Evolutionary conservation across 1,140 invertebrate genomes (phyloP).

Genomic region (Vollenhovia emeryi): DNA sequence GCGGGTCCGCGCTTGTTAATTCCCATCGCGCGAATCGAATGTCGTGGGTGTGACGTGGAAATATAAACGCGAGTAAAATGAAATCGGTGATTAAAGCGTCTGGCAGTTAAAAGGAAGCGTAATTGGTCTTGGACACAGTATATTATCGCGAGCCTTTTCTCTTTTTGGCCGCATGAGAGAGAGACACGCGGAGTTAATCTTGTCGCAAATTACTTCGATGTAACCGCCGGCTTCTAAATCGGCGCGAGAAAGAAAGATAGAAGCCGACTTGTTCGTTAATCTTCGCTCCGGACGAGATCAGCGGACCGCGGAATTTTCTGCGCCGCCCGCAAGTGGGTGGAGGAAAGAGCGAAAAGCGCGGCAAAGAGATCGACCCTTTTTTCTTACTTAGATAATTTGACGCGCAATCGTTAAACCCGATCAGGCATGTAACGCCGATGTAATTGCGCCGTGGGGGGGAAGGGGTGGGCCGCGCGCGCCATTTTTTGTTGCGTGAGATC

Average conservation of each 20-base stretch:
- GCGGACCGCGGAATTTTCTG: constrained; percentile 42
- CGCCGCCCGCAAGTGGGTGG: not conserved
- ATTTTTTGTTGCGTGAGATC: constrained; percentile 65
- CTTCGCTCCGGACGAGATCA: constrained; percentile 9
- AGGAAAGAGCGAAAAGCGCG: not conserved
- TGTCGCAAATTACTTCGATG: constrained; percentile 1
- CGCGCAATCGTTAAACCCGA: constrained; percentile 61
- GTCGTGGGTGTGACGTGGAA: not conserved
- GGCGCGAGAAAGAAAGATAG: not conserved
- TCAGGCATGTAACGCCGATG: constrained; percentile 47
- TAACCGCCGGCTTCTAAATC: constrained; percentile 23
- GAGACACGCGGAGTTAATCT: not conserved
- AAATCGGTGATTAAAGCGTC: constrained; percentile 21
- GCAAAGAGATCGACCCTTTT: constrained; percentile 25
- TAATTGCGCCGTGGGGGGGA: constrained; percentile 56
- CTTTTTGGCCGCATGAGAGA: not conserved
- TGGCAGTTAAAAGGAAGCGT: not conserved
- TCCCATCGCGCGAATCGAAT: not conserved
- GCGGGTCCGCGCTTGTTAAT: constrained; percentile 27
- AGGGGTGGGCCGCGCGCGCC: not conserved
- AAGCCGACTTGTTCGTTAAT: not conserved
- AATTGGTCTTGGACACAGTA: not conserved
- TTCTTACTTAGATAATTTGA: constrained; percentile 45
- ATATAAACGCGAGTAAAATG: not conserved
- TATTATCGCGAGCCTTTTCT: not conserved